Evolutionary conservation across 2,888 invertebrate species (phyloP), one percentile per base, ranked within the genome.

Genomic region (Drosophila antonietae): DNA sequence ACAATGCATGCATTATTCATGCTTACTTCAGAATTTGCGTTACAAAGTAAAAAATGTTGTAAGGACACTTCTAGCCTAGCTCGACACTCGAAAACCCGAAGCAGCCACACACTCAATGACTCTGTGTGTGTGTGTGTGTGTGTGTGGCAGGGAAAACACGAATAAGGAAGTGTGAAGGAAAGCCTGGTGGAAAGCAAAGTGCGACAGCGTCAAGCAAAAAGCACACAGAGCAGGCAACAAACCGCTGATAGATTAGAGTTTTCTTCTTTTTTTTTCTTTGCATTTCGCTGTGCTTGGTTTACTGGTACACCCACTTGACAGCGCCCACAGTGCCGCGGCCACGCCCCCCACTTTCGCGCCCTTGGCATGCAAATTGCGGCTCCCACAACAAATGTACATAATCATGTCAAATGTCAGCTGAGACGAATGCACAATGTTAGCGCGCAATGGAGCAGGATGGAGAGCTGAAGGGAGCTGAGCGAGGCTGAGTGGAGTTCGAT

Each of bases 11-110:
- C 83, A 84, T 84, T 84, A 84, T 84, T 84, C 83, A 84, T 84
- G 88, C 88, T 87, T 87, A 87, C 83, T 84, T 87, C 88, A 84
- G 88, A 84, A 84, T 87, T 84, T 87, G 83, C 88, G 88, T 87
- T 87, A 84, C 83, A 84, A 84, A 84, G 83, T 84, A 84, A 84
- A 83, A 84, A 84, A 84, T 87, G 83, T 74, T 82, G 83, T 87
- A 84, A 84, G 83, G 83, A 87, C 83, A 87, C 83, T 84, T 84
- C 73, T 70, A 53, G 85, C 85, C 85, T 78, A 77, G 77, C 73
- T 57, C 67, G 52, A 57, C 68, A 68, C 68, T 68, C 44, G 51
- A 49, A 56, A 49, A 33, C 33, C 49, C 20, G 35, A 65, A 49
- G 41, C 66, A 23, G 37, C 15, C n/a, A 10, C 59, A 60, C 55